Conservation (phyloP, 1,140 invertebrate species). For the Bilobella aurantiaca region DNA sequence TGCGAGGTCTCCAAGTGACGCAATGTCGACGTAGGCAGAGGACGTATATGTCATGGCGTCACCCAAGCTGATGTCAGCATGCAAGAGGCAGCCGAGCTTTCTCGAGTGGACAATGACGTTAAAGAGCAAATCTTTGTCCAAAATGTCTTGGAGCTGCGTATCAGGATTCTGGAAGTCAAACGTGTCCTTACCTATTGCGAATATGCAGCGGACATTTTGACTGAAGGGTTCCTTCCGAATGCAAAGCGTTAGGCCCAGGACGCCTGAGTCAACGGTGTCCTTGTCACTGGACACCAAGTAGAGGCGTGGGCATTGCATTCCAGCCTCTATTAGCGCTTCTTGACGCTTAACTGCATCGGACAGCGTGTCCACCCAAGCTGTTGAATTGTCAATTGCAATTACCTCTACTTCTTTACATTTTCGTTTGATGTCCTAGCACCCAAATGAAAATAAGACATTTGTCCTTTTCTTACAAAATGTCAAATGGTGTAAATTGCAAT, state of each 20-base stretch:
- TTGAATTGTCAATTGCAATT: neutral
- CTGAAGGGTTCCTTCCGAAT: neutral
- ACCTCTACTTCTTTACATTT: neutral
- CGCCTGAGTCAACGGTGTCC: neutral
- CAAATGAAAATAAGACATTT: neutral
- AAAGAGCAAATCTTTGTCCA: slow-evolving; percentile 62
- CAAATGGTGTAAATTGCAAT: too few relatives aligned
- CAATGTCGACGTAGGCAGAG: slow-evolving; percentile 67
- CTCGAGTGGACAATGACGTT: slow-evolving; percentile 61
- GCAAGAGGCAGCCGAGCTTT: slow-evolving; percentile 69
- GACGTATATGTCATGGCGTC: slow-evolving; percentile 37
- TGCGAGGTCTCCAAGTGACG: slow-evolving; percentile 70
- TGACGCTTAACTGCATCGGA: neutral
- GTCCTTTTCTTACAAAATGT: neutral
- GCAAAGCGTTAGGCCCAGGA: slow-evolving; percentile 3
- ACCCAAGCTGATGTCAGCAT: slow-evolving; percentile 46
- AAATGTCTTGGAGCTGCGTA: slow-evolving; percentile 6
- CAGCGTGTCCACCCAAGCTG: neutral
- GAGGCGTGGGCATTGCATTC: slow-evolving; percentile 37
- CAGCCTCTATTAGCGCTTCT: neutral
- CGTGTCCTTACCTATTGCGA: neutral
- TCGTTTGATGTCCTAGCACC: neutral
- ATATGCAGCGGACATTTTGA: slow-evolving; percentile 7
- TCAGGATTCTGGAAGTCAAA: slow-evolving; percentile 7
- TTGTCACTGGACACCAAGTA: slow-evolving; percentile 1